Percentiles rank a stretch among this genome's conserved stretches.
Evolutionary conservation across 35 echinoderm and acorn worm species (phyloP).

Genomic region (Stichopus chloronotus): DNA sequence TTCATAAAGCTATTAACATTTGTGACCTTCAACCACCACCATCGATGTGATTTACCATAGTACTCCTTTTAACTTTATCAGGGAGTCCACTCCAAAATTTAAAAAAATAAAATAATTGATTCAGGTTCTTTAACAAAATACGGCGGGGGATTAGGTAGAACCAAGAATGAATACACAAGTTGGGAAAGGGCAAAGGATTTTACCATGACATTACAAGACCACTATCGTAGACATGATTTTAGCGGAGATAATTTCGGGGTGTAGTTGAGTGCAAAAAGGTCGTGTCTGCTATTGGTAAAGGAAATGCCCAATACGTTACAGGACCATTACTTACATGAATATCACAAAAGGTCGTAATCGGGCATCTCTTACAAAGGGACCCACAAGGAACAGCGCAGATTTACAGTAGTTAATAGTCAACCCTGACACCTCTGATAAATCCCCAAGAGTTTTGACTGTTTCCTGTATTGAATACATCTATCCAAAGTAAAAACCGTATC

Average conservation of each 20-base stretch:
- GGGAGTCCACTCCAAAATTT: background rate
- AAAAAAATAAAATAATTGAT: background rate
- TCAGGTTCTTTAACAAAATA: background rate
- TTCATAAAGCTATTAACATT: background rate
- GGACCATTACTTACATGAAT: background rate
- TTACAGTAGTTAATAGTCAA: background rate
- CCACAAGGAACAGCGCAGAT: background rate
- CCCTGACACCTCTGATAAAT: background rate
- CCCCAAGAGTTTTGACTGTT: background rate
- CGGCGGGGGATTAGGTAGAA: background rate
- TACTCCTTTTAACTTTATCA: no score
- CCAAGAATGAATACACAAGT: background rate
- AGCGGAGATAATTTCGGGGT: background rate
- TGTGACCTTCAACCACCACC: background rate
- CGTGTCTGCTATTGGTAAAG: no score
- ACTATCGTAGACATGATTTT: background rate
- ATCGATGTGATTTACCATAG: background rate
- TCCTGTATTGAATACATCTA: background rate
- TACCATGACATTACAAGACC: background rate
- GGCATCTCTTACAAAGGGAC: background rate
- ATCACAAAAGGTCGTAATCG: background rate
- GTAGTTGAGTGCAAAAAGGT: no score
- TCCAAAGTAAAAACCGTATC: constrained; percentile 17
- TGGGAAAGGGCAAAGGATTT: background rate
- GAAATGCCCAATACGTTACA: background rate